phyloP scores from a whole-genome alignment of 2,888 invertebrate genomes.

The Mongoloraphidia duomilia region DNA sequence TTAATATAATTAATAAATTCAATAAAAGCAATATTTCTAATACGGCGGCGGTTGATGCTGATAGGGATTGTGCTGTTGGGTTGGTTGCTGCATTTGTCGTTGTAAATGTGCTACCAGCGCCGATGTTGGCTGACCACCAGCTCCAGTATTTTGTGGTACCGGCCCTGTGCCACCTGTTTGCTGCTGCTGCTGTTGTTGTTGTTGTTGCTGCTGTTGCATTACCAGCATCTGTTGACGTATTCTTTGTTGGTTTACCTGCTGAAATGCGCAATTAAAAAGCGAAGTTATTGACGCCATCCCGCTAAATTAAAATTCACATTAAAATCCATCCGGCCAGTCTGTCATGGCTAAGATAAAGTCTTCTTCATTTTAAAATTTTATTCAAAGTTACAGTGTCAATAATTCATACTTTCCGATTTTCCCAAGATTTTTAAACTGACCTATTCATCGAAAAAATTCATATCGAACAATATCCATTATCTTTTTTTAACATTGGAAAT shows the following conservation, averaged over 20 bases:
- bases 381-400: no score
- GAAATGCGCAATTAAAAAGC: slow-evolving; percentile 11
- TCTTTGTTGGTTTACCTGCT: slow-evolving; percentile 36
- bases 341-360: no score
- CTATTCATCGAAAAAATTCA: no score
- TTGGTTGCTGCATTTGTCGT: slow-evolving; percentile 37
- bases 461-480: no score
- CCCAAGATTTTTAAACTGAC: no score
- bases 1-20: no score
- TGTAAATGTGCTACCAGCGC: slow-evolving; percentile 52
- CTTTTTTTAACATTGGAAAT: no score
- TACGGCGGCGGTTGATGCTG: slow-evolving; percentile 44
- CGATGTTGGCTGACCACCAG: slow-evolving; percentile 36
- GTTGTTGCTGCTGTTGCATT: slow-evolving; percentile 49
- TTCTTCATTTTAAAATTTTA: no score
- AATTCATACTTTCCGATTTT: no score
- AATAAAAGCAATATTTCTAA: slow-evolving; percentile 15
- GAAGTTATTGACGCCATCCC: not conserved
- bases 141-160: slow-evolving; percentile 29
- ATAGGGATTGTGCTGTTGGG: slow-evolving; percentile 34
- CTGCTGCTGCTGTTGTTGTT: slow-evolving; percentile 35
- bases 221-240: slow-evolving; percentile 56
- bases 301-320: no score
- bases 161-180: slow-evolving; percentile 22
- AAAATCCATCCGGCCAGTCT: no score